Evolutionary conservation across 2,797 vertebrate species (phyloP), one percentile per base, ranked within the genome.

Genomic region (Acanthornis magna): DNA sequence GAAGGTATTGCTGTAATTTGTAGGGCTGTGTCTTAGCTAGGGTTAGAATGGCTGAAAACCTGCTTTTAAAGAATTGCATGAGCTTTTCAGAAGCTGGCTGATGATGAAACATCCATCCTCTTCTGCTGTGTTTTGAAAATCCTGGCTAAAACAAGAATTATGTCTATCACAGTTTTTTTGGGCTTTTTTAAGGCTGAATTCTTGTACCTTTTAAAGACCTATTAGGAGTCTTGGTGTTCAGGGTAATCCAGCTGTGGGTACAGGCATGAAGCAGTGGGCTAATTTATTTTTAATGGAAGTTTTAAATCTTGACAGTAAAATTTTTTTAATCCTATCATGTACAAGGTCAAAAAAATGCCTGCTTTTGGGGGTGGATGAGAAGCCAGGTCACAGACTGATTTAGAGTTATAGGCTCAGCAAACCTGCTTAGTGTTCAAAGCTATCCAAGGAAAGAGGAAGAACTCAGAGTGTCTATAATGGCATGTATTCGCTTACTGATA

Each of bases 311-410:
- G 42, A 47, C 1, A 4, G 20, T 42, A 30, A 68, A 30, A 10
- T 22, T 51, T 30, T 30, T 29, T 42, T 27, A 60, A 16, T 32
- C 10, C 10, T 70, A 19, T 26, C 7, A 25, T 30, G 21, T 38
- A 47, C 21, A n/a, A 15, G 23, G 42, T 57, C 10, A 19, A 40
- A 47, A 75, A 57, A 27, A 43, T 20, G 43, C 19, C 19, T 80
- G 27, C 19, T 20, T 0, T 26, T 25, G 17, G 5, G 8, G 9
- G 1, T 65, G 14, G 6, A n/a, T 5, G 25, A 34, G 27, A 47
- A 57, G 10, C 25, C 36, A 72, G 8, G 20, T 70, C 45, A 53
- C 40, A 34, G 9, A 18, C 21, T 48, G 26, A 32, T 48, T 48
- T 18, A 72, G 38, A 6, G 68, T 22, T 43, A 36, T 36, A 81